phyloP scores from a whole-genome alignment of 2,113 vertebrate species.

The Larimichthys polyactis region DNA sequence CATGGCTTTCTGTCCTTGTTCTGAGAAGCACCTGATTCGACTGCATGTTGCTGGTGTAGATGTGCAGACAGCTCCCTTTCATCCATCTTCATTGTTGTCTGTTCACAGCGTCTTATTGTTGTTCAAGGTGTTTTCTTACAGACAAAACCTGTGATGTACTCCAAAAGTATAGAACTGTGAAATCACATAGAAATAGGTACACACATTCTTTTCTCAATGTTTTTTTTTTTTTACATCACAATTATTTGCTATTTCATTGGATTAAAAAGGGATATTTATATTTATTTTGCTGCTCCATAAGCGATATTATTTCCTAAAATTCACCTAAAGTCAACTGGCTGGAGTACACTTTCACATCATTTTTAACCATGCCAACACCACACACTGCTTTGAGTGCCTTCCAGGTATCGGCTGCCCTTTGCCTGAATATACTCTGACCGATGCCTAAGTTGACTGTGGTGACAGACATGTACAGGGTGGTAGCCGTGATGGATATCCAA shows the following conservation, averaged over 20 bases:
- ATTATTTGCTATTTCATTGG: no score
- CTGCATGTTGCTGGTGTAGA: not conserved
- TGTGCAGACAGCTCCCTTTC: not conserved
- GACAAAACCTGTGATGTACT: no score
- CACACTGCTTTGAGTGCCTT: conserved; percentile 2
- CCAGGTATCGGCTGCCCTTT: not conserved
- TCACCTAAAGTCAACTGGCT: not conserved
- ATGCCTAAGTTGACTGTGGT: conserved; percentile 44
- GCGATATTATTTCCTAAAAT: not conserved
- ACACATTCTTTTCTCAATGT: no score
- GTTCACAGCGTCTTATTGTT: no score
- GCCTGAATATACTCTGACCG: conserved; percentile 39
- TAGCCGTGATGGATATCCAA: accelerated
- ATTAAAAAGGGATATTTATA: not conserved
- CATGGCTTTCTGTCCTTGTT: not conserved
- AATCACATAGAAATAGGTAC: no score
- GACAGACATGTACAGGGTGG: conserved; percentile 1
- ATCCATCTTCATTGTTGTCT: not conserved
- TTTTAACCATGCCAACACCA: conserved; percentile 1
- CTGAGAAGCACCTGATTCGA: not conserved
- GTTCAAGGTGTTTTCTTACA: no score
- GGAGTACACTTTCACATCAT: not conserved
- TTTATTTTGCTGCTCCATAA: not conserved
- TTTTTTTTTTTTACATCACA: no score
- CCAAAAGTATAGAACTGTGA: no score